Evolutionary conservation across 2,113 vertebrate species (phyloP).

Genomic region (Sorex araneus): DNA sequence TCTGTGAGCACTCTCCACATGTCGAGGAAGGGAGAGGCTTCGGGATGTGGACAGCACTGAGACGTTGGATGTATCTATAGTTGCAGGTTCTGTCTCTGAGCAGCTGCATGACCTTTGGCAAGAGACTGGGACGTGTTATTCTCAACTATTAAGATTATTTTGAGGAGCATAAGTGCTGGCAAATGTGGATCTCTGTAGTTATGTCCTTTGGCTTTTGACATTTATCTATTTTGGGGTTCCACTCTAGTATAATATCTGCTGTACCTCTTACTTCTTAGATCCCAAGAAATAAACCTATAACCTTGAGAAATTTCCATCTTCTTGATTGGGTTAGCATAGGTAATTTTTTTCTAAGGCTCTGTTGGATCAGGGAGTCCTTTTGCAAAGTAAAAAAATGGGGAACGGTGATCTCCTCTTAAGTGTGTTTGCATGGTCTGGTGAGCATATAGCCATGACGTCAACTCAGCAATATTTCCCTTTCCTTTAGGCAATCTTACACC

Average conservation of each 20-base stretch:
- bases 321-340: neutral
- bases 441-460: neutral
- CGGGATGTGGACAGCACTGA: neutral
- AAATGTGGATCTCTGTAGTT: conserved; percentile 21
- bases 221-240: conserved; percentile 24
- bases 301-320: conserved; percentile 1
- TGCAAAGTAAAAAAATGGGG: conserved; percentile 24
- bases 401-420: neutral
- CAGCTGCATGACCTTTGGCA: neutral
- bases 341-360: neutral
- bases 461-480: neutral
- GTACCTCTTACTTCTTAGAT: neutral
- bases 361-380: neutral
- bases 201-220: neutral
- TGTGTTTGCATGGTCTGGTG: neutral
- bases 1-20: neutral
- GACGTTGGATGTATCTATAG: neutral
- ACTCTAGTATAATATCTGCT: neutral
- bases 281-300: conserved; percentile 13
- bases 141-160: conserved; percentile 22
- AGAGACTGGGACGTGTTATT: conserved; percentile 6
- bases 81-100: conserved; percentile 20
- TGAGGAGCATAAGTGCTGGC: neutral
- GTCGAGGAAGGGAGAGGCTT: neutral
- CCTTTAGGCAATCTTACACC: neutral